Conservation (phyloP, 1,140 invertebrate genomes). For the Monochamus saltuarius region DNA sequence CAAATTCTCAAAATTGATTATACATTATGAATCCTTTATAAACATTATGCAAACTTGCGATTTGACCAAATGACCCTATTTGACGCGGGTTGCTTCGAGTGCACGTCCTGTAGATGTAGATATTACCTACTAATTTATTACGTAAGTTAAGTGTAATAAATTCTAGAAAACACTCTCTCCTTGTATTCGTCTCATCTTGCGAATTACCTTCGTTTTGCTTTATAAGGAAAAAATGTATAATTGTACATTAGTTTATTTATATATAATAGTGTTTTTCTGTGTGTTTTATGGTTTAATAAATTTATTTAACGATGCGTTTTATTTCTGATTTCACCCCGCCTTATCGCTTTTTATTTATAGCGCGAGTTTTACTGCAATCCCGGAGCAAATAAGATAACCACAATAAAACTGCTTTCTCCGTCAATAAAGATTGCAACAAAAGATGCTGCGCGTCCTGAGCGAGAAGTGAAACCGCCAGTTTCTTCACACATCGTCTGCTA, state of each 20-base stretch:
- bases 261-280: conserved; percentile 29
- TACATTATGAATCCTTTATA: not conserved
- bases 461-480: too few relatives aligned
- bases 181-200: conserved; percentile 14
- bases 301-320: conserved; percentile 26
- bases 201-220: conserved; percentile 20
- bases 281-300: conserved; percentile 33
- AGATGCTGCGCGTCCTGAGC: too few relatives aligned
- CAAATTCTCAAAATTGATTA: too few relatives aligned
- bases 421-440: too few relatives aligned
- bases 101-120: conserved; percentile 16
- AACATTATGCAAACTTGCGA: not conserved
- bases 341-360: too few relatives aligned
- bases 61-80: conserved; percentile 1
- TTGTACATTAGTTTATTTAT: conserved; percentile 33
- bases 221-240: conserved; percentile 27
- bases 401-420: too few relatives aligned
- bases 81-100: not conserved
- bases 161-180: conserved; percentile 15
- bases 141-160: conserved; percentile 12
- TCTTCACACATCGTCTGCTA: too few relatives aligned
- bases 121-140: conserved; percentile 23
- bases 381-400: too few relatives aligned
- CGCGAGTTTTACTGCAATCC: too few relatives aligned
- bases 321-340: not conserved